Conservation (phyloP, 1,140 invertebrate genomes). For the Drosophila kepulauana region DNA sequence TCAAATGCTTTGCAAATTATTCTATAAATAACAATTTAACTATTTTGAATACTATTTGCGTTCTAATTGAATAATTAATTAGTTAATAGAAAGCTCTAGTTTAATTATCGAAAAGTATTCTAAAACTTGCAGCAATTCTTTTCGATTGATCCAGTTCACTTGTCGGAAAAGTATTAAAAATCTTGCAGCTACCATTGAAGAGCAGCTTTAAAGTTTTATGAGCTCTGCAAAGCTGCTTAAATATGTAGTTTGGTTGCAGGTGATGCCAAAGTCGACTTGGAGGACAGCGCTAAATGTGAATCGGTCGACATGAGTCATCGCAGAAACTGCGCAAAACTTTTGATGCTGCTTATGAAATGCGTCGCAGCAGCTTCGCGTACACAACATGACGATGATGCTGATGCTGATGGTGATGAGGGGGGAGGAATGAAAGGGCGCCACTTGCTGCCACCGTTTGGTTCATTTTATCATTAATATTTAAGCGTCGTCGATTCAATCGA, state of each 20-base stretch:
- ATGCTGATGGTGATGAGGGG: not conserved
- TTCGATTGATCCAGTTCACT: no score
- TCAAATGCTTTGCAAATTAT: no score
- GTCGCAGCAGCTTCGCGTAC: conserved; percentile 5
- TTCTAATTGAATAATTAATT: no score
- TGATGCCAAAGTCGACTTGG: not conserved
- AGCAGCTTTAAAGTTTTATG: no score
- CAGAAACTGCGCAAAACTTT: conserved; percentile 46
- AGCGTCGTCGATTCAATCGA: conserved; percentile 80
- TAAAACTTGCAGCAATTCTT: no score
- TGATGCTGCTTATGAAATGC: conserved; percentile 47
- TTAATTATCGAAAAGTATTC: no score
- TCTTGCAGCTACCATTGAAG: no score
- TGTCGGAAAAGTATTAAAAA: no score
- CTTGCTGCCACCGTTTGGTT: conserved; percentile 45
- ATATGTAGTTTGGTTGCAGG: not conserved
- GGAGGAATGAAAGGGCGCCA: not conserved
- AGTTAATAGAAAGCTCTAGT: no score
- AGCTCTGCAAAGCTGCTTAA: not conserved
- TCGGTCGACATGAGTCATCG: conserved; percentile 35
- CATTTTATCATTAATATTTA: conserved; percentile 79
- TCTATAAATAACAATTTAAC: no score
- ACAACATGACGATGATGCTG: not conserved
- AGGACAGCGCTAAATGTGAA: not conserved
- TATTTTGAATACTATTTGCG: no score